Conservation (phyloP, 1,140 invertebrate genomes). For the Fopius arisanus region DNA sequence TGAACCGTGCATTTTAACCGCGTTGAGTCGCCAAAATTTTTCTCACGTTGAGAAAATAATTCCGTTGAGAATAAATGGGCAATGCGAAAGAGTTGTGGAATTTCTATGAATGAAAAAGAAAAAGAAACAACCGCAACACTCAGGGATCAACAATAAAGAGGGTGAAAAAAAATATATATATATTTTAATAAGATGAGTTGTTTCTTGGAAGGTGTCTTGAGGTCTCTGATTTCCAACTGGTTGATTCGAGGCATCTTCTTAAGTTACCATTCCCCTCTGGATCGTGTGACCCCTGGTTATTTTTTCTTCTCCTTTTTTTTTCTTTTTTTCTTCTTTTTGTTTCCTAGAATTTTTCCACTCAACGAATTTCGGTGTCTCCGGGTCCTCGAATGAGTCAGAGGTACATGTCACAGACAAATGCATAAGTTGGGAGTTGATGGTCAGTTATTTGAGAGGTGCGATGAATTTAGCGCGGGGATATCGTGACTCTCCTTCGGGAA, state of each 20-base stretch:
- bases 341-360: slow-evolving; percentile 14
- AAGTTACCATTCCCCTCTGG: slow-evolving; percentile 12
- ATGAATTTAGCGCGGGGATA: too few species aligned
- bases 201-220: slow-evolving; percentile 17
- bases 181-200: slow-evolving; percentile 17
- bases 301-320: too few species aligned
- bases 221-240: slow-evolving; percentile 20
- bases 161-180: background rate
- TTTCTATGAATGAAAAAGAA: background rate
- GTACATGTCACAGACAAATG: background rate
- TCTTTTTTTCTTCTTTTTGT: background rate
- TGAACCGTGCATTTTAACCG: background rate
- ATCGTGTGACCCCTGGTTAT: background rate
- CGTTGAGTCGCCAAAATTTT: background rate
- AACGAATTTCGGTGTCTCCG: slow-evolving; percentile 1
- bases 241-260: slow-evolving; percentile 19
- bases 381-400: background rate
- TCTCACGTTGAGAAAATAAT: background rate
- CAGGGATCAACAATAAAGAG: background rate
- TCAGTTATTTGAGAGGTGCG: too few species aligned
- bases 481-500: background rate
- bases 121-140: background rate
- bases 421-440: too few species aligned
- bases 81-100: background rate
- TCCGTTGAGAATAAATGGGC: background rate